These are phyloP conservation scores for Antrozous pallidus DNA, from an alignment of 2,797 vertebrate species.

Conservation along the genomic window DNA sequence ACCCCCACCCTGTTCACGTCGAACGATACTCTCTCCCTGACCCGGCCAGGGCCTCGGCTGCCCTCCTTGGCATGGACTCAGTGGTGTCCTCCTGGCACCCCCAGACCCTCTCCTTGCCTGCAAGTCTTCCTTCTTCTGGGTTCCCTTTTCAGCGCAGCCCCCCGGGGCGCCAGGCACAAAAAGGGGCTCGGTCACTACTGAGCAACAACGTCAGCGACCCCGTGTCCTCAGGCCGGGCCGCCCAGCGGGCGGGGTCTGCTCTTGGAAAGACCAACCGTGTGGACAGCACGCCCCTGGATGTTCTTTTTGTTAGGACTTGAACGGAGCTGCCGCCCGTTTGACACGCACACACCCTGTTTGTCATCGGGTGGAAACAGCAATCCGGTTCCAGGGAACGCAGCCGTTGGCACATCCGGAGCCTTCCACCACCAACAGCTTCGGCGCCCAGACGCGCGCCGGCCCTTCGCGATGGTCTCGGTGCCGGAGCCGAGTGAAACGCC, in stretches of 20 bases:
- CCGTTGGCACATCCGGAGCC: slow-evolving; percentile 45
- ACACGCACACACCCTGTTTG: neutral
- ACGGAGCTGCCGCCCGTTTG: neutral
- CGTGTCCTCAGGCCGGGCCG: fast-evolving
- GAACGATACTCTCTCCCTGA: neutral
- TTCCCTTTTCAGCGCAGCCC: neutral
- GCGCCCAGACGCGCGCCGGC: neutral
- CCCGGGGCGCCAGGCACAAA: fast-evolving
- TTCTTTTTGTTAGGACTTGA: slow-evolving; percentile 45
- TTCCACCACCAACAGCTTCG: slow-evolving; percentile 59
- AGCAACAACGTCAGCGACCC: neutral
- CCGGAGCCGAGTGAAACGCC: slow-evolving; percentile 70
- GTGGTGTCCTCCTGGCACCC: fast-evolving
- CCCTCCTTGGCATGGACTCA: neutral
- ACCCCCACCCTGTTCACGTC: neutral
- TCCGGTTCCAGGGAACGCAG: neutral
- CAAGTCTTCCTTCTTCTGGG: neutral
- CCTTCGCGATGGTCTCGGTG: slow-evolving; percentile 18
- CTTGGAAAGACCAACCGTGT: neutral
- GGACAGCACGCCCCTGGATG: neutral
- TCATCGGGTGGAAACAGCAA: slow-evolving; percentile 33
- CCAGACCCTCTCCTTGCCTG: neutral
- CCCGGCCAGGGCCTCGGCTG: neutral
- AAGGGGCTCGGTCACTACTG: neutral
- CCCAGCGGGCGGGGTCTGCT: neutral